These are phyloP conservation scores for Typhlichthys subterraneus DNA, from an alignment of 2,797 vertebrate genomes.

Conservation along the genomic window DNA sequence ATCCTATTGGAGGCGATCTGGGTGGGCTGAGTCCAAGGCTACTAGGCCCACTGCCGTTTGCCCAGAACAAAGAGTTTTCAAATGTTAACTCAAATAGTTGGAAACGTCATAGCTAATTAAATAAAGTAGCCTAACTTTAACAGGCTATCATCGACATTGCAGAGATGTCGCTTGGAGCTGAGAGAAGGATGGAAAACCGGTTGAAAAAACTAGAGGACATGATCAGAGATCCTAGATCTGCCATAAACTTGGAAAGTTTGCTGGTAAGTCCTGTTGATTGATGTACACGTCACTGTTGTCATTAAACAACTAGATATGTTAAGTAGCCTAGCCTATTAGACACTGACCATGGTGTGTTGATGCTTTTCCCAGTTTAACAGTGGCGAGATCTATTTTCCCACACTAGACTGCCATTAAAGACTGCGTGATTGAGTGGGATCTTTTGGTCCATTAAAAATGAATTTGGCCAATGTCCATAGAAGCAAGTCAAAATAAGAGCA, in stretches of 20 bases:
- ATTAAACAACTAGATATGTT: constrained; percentile 26
- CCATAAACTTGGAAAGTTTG: constrained; percentile 84
- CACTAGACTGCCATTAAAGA: too few relatives aligned
- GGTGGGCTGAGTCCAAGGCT: constrained; percentile 73
- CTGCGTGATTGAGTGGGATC: too few relatives aligned
- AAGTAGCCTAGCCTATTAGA: constrained; percentile 7
- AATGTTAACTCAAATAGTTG: constrained; percentile 59
- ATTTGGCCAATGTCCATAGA: too few relatives aligned
- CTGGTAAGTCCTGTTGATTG: constrained; percentile 78
- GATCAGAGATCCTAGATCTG: constrained; percentile 78
- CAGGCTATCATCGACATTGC: constrained; percentile 20
- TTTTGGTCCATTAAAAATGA: too few relatives aligned
- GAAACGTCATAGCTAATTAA: constrained; percentile 16
- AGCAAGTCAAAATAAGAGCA: constrained; percentile 5
- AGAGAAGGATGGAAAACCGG: constrained; percentile 82
- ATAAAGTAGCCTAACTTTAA: neutral
- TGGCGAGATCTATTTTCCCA: too few relatives aligned
- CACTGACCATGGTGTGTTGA: too few relatives aligned
- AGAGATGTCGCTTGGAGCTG: constrained; percentile 79
- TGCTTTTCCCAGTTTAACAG: too few relatives aligned
- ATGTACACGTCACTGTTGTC: constrained; percentile 39
- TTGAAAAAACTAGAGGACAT: constrained; percentile 81
- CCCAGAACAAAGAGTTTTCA: constrained; percentile 63
- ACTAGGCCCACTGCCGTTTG: constrained; percentile 73
- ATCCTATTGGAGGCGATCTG: constrained; percentile 59